A percentile compares a stretch with the other conserved stretches of the same genome.
Conservation (phyloP, 1,140 invertebrate species). For the Tribolium madens region DNA sequence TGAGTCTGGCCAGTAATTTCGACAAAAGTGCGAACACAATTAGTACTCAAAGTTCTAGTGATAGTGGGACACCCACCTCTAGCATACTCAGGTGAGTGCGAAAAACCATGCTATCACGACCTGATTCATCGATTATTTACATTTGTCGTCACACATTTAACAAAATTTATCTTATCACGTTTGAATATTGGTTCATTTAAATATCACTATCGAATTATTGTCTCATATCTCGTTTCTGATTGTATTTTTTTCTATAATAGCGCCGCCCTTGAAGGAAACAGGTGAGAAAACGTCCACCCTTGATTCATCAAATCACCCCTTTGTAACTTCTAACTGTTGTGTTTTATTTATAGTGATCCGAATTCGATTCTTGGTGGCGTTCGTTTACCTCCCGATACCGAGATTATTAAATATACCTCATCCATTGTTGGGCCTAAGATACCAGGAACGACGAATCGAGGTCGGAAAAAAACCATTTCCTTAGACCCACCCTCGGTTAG, state of each 20-base stretch:
- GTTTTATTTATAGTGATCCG: constrained; percentile 73
- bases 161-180: constrained; percentile 40
- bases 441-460: constrained; percentile 83
- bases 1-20: constrained; percentile 62
- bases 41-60: constrained; percentile 56
- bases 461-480: constrained; percentile 88
- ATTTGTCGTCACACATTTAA: constrained; percentile 10
- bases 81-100: constrained; percentile 68
- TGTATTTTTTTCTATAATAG: constrained; percentile 58
- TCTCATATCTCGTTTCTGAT: constrained; percentile 31
- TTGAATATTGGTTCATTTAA: constrained; percentile 39
- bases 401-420: constrained; percentile 90
- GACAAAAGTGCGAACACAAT: constrained; percentile 55
- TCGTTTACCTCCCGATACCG: constrained; percentile 86
- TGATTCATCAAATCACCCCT: not conserved
- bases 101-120: constrained; percentile 14
- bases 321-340: not conserved
- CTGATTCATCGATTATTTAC: constrained; percentile 36
- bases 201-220: constrained; percentile 17
- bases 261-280: constrained; percentile 73
- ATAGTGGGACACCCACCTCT: constrained; percentile 63
- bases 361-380: constrained; percentile 83
- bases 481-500: constrained; percentile 83
- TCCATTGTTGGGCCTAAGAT: constrained; percentile 86
- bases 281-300: constrained; percentile 65